These are phyloP conservation scores for Aphidoletes aphidimyza DNA, from an alignment of 2,888 invertebrate genomes.

Conservation along the genomic window DNA sequence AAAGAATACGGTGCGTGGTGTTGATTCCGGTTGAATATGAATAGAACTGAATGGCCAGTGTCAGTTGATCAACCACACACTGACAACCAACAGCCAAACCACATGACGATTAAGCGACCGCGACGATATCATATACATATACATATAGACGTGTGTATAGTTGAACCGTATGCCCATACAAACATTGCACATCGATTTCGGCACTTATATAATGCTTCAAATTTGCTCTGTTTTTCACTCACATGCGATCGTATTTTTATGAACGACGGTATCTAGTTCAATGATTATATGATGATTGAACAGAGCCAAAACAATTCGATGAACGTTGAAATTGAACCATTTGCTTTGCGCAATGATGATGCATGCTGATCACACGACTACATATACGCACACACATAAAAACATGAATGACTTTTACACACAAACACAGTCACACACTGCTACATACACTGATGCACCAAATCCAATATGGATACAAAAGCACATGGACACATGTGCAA, in stretches of 20 bases:
- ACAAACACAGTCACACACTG: not conserved
- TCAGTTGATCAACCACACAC: not conserved
- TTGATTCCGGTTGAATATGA: constrained; percentile 4
- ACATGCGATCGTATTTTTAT: not conserved
- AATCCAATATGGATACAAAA: not conserved
- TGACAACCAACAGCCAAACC: not conserved
- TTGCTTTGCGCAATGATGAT: not conserved
- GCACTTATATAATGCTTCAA: not conserved
- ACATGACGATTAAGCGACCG: constrained; percentile 8
- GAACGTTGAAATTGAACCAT: not conserved
- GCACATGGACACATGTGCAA: no score
- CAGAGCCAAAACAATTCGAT: not conserved
- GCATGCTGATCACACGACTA: not conserved
- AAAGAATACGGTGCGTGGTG: not conserved
- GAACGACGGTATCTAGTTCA: no score
- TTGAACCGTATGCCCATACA: not conserved
- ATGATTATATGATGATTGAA: not conserved
- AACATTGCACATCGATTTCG: not conserved
- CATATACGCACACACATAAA: not conserved
- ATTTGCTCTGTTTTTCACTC: not conserved
- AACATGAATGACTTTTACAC: no score
- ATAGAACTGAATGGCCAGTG: not conserved
- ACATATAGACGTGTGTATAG: not conserved
- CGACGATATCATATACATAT: not conserved
- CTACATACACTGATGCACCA: not conserved